Evolutionary conservation across 92 coral and sea anemone species (phyloP), one percentile per base, ranked within the genome.

Genomic region (Plumapathes pennacea): DNA sequence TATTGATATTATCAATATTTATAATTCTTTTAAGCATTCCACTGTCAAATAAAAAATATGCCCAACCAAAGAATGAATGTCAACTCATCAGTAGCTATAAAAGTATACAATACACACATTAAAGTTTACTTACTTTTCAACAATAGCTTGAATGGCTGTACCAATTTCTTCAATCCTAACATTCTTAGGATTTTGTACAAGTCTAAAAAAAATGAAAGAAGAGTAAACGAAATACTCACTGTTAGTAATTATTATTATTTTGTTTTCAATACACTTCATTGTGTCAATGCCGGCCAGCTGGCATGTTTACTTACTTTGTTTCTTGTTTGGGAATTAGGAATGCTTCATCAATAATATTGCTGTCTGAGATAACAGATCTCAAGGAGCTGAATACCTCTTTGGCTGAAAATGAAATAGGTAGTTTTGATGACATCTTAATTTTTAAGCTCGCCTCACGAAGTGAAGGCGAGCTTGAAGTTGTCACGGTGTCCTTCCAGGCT

Each of bases 91-190:
- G n/a, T n/a, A n/a, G n/a, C n/a, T n/a, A n/a, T n/a, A n/a, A n/a
- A n/a, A n/a, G n/a, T n/a, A n/a, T n/a, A n/a, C n/a, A n/a, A n/a
- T n/a, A n/a, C n/a, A n/a, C n/a, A n/a, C n/a, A n/a, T n/a, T 15
- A 17, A 11, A 2, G n/a, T 1, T 23, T 8, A 14, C 47, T 32
- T 67, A 67, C 83, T 76, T 67, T 50, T 58, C 30, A 24, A 47
- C 52, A 12, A 44, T 42, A 25, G 41, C 49, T 32, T 67, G 32
- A 37, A 75, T 62, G 22, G 50, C 53, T 33, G 39, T 32, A 18
- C 64, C 83, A 66, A 47, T 57, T 38, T 67, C 71, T 50, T 67
- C 83, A 1, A 67, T 54, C 30, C 41, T 55, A 41, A 66, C 39
- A 44, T 60, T 60, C 42, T 44, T 60, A 10, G 70, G 76, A 47